A percentile compares a stretch with the other conserved stretches of the same genome.
Evolutionary conservation across 2,113 vertebrate genomes (phyloP).

Genomic region (Isichthys henryi): DNA sequence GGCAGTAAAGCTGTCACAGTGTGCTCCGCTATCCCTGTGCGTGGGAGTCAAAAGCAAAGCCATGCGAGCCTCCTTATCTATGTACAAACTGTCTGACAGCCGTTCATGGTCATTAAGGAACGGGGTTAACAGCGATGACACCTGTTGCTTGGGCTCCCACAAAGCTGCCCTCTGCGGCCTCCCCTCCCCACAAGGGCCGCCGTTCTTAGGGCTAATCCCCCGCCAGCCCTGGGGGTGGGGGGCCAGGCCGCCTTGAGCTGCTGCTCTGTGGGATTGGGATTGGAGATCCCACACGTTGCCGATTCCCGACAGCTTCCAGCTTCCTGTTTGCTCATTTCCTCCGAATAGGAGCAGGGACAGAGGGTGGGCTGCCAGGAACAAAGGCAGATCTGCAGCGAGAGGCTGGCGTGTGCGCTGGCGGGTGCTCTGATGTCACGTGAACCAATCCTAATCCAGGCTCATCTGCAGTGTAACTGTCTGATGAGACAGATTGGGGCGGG

Average conservation of each 20-base stretch:
- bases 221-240: background rate
- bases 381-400: conserved; percentile 41
- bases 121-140: background rate
- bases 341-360: conserved; percentile 36
- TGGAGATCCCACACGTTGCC: conserved; percentile 50
- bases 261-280: conserved; percentile 34
- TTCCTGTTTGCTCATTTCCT: conserved; percentile 35
- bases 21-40: background rate
- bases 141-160: background rate
- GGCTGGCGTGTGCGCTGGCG: conserved; percentile 40
- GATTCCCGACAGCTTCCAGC: conserved; percentile 40
- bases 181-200: background rate
- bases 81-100: background rate
- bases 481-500: background rate
- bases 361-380: conserved; percentile 40
- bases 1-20: background rate
- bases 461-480: background rate
- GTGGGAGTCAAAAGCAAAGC: background rate
- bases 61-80: background rate
- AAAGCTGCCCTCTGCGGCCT: background rate
- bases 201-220: background rate
- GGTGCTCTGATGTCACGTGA: conserved; percentile 35
- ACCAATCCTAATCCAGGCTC: background rate
- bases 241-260: background rate
- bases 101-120: background rate